A percentile compares a stretch with the other conserved stretches of the same genome.
These are phyloP conservation scores for Drosophila flavopinicola DNA, from an alignment of 2,888 invertebrate species.

Conservation along the genomic window DNA sequence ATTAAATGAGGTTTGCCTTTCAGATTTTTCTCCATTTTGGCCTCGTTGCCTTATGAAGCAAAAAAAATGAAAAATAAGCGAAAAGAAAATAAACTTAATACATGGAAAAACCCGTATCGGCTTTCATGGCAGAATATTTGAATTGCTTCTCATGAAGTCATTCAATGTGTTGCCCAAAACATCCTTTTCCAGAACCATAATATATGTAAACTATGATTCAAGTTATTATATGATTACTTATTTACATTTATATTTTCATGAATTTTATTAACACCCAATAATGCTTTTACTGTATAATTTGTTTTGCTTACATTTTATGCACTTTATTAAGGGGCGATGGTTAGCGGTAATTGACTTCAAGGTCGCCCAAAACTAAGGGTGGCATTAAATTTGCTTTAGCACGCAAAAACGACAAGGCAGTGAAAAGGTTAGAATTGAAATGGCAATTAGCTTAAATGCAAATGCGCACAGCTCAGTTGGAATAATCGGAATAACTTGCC, in stretches of 20 bases:
- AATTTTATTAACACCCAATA: neutral
- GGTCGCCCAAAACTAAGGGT: conserved; percentile 15
- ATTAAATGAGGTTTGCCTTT: conserved; percentile 42
- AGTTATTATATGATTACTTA: neutral
- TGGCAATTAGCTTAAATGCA: conserved; percentile 55
- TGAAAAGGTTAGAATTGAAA: conserved; percentile 40
- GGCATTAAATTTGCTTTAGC: conserved; percentile 9
- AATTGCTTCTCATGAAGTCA: conserved; percentile 20
- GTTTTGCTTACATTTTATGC: too few relatives aligned
- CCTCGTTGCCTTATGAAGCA: conserved; percentile 2
- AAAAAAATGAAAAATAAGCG: neutral
- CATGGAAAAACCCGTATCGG: neutral
- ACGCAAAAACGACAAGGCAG: conserved; percentile 21
- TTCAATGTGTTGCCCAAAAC: neutral
- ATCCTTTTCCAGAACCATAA: neutral
- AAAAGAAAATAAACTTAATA: conserved; percentile 4
- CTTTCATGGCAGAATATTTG: conserved; percentile 15
- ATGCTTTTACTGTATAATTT: neutral
- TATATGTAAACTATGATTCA: too few relatives aligned
- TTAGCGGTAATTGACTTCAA: conserved; percentile 8
- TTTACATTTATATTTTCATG: neutral
- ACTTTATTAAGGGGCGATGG: too few relatives aligned
- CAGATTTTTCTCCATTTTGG: conserved; percentile 26
- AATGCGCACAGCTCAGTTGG: conserved; percentile 19
- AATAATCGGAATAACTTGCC: conserved; percentile 25